These are phyloP conservation scores for Campoletis sonorensis DNA, from an alignment of 1,140 invertebrate species.

Conservation along the genomic window DNA sequence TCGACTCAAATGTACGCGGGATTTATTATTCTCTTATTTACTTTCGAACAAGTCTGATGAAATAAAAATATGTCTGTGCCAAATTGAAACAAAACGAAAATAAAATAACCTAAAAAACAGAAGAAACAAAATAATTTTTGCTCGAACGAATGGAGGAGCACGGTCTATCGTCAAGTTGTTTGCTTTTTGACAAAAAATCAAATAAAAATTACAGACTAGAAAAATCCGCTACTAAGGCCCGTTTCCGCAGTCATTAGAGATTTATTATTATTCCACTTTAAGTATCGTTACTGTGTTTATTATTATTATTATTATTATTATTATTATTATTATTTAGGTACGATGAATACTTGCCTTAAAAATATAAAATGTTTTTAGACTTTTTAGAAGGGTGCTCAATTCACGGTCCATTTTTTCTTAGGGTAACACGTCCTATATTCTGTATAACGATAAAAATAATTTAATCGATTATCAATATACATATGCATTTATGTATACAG, in stretches of 20 bases:
- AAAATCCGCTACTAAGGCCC: conserved; percentile 2
- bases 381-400: conserved; percentile 66
- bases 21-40: background rate
- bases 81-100: conserved; percentile 3
- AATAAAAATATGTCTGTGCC: conserved; percentile 15
- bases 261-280: conserved; percentile 25
- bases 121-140: background rate
- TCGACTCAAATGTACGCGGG: background rate
- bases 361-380: conserved; percentile 60
- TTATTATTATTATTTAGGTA: conserved; percentile 52
- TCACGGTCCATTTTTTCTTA: conserved; percentile 60
- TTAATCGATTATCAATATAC: conserved; percentile 23
- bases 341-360: conserved; percentile 61
- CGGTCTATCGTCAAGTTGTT: background rate
- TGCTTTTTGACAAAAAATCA: background rate
- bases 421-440: conserved; percentile 39
- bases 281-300: background rate
- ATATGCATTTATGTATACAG: conserved; percentile 8
- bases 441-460: background rate
- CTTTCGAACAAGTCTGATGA: conserved; percentile 23
- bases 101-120: too few species aligned
- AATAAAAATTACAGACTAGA: background rate
- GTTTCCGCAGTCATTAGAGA: conserved; percentile 25
- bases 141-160: background rate
- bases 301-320: conserved; percentile 24